These are phyloP conservation scores for Platygyra sinensis DNA, from an alignment of 64 coral and sea anemone genomes.

Conservation along the genomic window DNA sequence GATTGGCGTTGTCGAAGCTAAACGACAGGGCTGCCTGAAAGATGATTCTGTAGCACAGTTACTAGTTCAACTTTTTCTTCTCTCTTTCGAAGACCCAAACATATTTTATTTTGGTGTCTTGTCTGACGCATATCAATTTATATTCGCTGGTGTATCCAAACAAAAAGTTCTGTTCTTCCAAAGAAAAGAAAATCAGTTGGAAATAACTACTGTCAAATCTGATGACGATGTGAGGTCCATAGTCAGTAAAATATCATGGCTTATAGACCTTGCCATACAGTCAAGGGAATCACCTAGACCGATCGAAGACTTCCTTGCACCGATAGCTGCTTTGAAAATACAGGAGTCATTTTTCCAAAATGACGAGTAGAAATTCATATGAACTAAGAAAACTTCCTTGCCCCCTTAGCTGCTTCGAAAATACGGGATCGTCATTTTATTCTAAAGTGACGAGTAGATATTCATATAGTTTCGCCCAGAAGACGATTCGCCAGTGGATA, in stretches of 20 bases:
- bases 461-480: too few relatives aligned
- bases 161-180: background rate
- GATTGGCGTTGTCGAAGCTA: conserved; percentile 22
- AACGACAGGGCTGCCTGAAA: background rate
- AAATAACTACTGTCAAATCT: background rate
- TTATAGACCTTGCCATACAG: background rate
- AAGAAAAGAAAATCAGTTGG: background rate
- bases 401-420: background rate
- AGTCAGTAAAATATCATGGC: background rate
- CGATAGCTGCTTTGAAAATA: background rate
- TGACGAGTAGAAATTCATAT: too few relatives aligned
- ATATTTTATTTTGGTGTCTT: background rate
- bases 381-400: background rate
- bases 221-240: background rate
- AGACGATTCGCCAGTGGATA: too few relatives aligned
- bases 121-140: background rate
- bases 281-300: background rate
- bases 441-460: too few relatives aligned
- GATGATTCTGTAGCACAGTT: conserved; percentile 3
- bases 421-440: too few relatives aligned
- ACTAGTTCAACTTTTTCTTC: conserved; percentile 1
- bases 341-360: too few relatives aligned
- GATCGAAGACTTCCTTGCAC: background rate
- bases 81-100: background rate
- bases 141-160: background rate